Base-by-base conservation (phyloP, 2,797 vertebrate species). In the Pseudochirops cupreus region DNA sequence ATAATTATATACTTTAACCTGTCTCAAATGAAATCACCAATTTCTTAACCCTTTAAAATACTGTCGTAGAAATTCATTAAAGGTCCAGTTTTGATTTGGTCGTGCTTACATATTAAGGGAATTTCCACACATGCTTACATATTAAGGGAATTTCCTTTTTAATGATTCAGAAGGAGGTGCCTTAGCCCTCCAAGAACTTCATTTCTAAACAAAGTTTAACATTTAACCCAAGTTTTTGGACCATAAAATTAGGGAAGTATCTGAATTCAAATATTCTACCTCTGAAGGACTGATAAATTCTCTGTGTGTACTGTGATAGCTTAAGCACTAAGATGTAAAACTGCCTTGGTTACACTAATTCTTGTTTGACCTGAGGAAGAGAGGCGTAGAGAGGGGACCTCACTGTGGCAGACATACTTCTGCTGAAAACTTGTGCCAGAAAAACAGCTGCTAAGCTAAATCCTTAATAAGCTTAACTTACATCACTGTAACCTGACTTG, bases 391-490 rank as follows among this genome's bases (percentile, higher is more conserved):
- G n/a, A 95, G 18, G 18, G 18, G 74, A 2, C n/a, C 21, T 82
- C 74, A 24, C 7, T 82, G 74, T 82, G 74, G n/a, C 74, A 82
- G 74, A 46, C 18, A 10, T 33, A 18, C 11, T 82, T 82, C 74
- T 94, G 89, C 57, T 94, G 89, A 93, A 96, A 74, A 28, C 50
- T 96, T 74, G 62, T 56, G 82, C 56, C 93, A 93, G 87, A 96
- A 97, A 93, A 93, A 82, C 16, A 92, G 62, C 39, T 74, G 57
- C n/a, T 89, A 56, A 95, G 54, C 62, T 96, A 95, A 97, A 91
- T 93, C 93, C 90, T 82, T 95, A 95, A 94, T 56, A 87, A 92
- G 26, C n/a, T 95, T 97, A 97, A 82, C 87, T 18, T 94, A 50
- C 12, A 95, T 96, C 59, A 59, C 92, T 29, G 9, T 91, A 59